Evolutionary conservation across 30 jellyfish, hydroid and myxozoan species (phyloP).

Genomic region (Aurelia aurita complex sp. Pacific): DNA sequence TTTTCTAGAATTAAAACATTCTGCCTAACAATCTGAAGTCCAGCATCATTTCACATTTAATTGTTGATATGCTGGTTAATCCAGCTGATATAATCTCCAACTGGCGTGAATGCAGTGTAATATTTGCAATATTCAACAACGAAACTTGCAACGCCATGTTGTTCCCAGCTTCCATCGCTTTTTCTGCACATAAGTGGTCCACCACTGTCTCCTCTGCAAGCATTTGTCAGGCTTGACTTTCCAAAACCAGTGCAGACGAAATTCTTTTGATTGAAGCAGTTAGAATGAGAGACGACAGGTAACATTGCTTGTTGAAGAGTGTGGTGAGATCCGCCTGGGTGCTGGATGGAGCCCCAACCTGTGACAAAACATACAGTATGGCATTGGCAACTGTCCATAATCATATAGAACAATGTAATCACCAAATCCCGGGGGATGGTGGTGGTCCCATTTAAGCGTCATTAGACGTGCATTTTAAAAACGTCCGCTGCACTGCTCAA

Average conservation of each 20-base stretch:
- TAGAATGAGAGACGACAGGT: slow-evolving; percentile 65
- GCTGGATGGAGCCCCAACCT: slow-evolving; percentile 94
- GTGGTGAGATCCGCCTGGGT: slow-evolving; percentile 80
- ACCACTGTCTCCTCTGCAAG: slow-evolving; percentile 91
- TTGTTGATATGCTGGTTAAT: slow-evolving; percentile 47
- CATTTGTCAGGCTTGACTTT: slow-evolving; percentile 56
- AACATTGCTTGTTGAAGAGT: slow-evolving; percentile 83
- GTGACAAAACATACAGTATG: no score
- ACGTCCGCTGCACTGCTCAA: no score
- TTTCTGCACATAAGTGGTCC: slow-evolving; percentile 83
- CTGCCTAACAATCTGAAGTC: no score
- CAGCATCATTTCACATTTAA: not conserved
- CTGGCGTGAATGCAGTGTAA: slow-evolving; percentile 83
- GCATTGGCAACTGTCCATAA: no score
- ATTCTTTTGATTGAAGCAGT: slow-evolving; percentile 45
- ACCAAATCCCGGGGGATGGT: no score
- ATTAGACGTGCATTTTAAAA: no score
- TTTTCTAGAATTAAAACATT: no score
- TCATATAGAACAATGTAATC: no score
- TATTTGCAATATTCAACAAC: slow-evolving; percentile 82
- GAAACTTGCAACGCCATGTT: slow-evolving; percentile 89
- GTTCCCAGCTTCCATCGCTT: slow-evolving; percentile 83
- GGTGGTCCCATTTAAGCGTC: no score
- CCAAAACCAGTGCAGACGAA: slow-evolving; percentile 86
- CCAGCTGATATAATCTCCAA: slow-evolving; percentile 76